A percentile compares a stretch with the other conserved stretches of the same genome.
phyloP scores from a whole-genome alignment of 23 tunicate genomes.

The Ciona savignyi region DNA sequence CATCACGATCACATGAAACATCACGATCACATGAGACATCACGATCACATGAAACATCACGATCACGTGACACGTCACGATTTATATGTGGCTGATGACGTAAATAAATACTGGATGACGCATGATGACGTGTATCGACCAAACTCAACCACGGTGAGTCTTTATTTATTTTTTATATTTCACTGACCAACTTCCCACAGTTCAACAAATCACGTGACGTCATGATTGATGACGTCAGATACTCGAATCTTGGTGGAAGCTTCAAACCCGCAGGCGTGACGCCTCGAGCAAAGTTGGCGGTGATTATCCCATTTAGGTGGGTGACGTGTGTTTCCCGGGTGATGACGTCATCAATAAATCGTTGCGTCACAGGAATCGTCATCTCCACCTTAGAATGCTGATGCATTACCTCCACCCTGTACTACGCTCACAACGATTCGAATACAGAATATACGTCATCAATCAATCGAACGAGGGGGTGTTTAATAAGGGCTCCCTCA shows the following conservation, averaged over 20 bases:
- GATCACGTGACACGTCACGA: no score
- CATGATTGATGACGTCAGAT: constrained; percentile 21
- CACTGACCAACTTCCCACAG: no score
- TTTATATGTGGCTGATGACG: no score
- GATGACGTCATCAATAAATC: background rate
- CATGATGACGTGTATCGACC: no score
- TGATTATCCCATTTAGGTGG: constrained; percentile 28
- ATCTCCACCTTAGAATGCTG: constrained; percentile 18
- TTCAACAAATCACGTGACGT: constrained; percentile 2
- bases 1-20: no score
- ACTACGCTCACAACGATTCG: constrained; percentile 12
- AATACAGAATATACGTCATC: constrained; percentile 26
- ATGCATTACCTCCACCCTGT: constrained; percentile 32
- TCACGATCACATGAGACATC: no score
- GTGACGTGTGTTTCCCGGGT: no score
- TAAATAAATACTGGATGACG: no score
- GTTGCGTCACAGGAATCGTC: background rate
- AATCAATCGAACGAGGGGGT: constrained; percentile 1
- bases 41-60: no score
- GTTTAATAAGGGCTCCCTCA: constrained; percentile 19
- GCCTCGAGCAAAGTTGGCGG: constrained; percentile 22
- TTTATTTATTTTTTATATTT: no score
- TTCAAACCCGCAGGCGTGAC: constrained; percentile 12
- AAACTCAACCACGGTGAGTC: no score
- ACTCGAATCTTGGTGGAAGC: constrained; percentile 24